These are phyloP conservation scores for Thryonomys swinderianus DNA, from an alignment of 2,113 vertebrate species.

Conservation along the genomic window DNA sequence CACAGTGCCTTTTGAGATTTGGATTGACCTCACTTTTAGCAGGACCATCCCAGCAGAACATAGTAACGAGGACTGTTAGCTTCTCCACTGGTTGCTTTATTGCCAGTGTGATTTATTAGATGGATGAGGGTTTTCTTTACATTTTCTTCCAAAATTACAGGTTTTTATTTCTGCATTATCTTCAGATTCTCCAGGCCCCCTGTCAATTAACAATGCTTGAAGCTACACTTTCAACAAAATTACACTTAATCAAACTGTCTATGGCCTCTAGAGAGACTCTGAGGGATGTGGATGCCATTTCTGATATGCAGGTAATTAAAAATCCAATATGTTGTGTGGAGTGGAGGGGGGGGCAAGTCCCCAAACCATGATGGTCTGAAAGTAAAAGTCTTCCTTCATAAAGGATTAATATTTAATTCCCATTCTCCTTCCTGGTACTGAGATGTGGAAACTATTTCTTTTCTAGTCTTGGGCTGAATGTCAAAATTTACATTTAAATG, in stretches of 20 bases:
- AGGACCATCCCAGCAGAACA: not conserved
- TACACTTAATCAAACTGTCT: conserved; percentile 12
- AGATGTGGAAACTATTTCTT: conserved; percentile 45
- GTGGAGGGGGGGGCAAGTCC: not conserved
- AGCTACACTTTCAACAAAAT: conserved; percentile 50
- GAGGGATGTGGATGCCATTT: not conserved
- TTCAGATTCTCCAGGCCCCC: not conserved
- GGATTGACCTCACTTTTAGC: not conserved
- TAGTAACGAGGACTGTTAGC: not conserved
- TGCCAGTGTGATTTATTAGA: not conserved
- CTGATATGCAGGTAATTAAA: conserved; percentile 62
- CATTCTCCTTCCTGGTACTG: conserved; percentile 4
- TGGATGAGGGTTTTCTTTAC: not conserved
- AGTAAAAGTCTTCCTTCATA: conserved; percentile 57
- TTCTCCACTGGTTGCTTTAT: not conserved
- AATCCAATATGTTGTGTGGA: conserved; percentile 39
- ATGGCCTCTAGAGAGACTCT: not conserved
- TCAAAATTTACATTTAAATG: conserved; percentile 83
- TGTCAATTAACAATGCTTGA: conserved; percentile 34
- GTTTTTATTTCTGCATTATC: conserved; percentile 55
- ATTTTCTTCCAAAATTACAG: conserved; percentile 11
- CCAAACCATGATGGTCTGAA: conserved; percentile 2
- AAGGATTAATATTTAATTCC: conserved; percentile 67
- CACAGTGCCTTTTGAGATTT: not conserved
- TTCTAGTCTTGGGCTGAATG: conserved; percentile 28